A percentile compares a stretch with the other conserved stretches of the same genome.
Conservation (phyloP, 1,140 invertebrate species). For the Atta texana region DNA sequence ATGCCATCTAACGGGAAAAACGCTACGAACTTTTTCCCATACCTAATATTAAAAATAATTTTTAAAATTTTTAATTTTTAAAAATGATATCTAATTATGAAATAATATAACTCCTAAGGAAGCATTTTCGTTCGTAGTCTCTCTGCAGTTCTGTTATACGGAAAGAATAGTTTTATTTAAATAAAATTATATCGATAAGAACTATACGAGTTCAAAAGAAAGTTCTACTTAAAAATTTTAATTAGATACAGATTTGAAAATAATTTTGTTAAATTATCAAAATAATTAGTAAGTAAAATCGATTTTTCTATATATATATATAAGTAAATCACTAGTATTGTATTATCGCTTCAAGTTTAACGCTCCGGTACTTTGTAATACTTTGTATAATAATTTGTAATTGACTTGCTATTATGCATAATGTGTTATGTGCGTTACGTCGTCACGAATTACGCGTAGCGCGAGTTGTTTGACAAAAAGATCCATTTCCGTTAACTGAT, state of each 20-base stretch:
- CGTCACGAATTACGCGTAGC: not conserved
- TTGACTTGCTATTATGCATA: not conserved
- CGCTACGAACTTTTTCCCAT: too few species aligned
- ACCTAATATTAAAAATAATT: not conserved
- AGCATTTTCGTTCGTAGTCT: not conserved
- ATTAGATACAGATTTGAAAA: too few species aligned
- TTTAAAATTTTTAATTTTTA: not conserved
- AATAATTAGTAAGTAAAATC: too few species aligned
- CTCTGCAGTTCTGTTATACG: not conserved
- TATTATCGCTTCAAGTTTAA: not conserved
- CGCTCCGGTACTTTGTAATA: too few species aligned
- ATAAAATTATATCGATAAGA: too few species aligned
- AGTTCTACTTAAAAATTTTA: too few species aligned
- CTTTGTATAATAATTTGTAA: not conserved
- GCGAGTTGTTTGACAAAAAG: constrained; percentile 8
- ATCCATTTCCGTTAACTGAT: constrained; percentile 27
- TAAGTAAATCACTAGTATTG: not conserved
- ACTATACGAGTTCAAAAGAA: too few species aligned
- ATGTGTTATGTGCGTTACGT: not conserved
- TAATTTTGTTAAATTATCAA: too few species aligned
- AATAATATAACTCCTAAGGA: not conserved
- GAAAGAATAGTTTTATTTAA: too few species aligned
- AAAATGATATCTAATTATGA: not conserved
- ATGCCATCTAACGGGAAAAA: too few species aligned
- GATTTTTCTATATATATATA: too few species aligned